Evolutionary conservation across 2,888 invertebrate genomes (phyloP), one percentile per base, ranked within the genome.

Genomic region (Apotomis capreana): DNA sequence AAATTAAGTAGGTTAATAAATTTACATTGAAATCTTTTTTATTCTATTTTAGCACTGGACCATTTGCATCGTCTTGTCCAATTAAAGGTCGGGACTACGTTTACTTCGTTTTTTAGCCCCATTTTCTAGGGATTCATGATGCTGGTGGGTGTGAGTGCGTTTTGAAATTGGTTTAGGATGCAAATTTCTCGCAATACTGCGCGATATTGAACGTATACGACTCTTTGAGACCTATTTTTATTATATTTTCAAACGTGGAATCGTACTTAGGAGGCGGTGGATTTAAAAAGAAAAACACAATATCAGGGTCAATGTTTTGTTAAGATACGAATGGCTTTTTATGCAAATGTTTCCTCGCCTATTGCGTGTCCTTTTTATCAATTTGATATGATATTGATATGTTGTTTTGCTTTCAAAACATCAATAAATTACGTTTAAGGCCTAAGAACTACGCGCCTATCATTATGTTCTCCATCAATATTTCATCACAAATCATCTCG

Each of bases 401-500:
- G 46, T 46, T 49, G 9, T 49, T 49, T 10, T 49, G 49, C 9
- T 49, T 65, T 57, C 65, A 65, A 46, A 44, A 55, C 40, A 52
- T 55, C 58, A 37, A 55, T 65, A 65, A 65, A 46, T 46, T 44
- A 40, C 26, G 26, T 55, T 52, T 46, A 12, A 15, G 54, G 65
- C 40, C 49, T 57, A 65, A 55, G 44, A 58, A 37, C 5, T 5
- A 5, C 40, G 15, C n/a, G 51, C 8, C 46, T 64, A 64, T 64
- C 55, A 65, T 65, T 46, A 65, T 59, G 67, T 37, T 68, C 37
- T 59, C 51, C 51, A 62, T 61, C 15, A 59, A 62, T n/a, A 36
- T 72, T 68, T 72, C 72, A 72, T 63, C 62, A 68, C 63, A 80
- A 83, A 82, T 81, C 80, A 78, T 78, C 69, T 78, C 81, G 74